Evolutionary conservation across 2,888 invertebrate genomes (phyloP).

Genomic region (Brachypalpus laphriformis): DNA sequence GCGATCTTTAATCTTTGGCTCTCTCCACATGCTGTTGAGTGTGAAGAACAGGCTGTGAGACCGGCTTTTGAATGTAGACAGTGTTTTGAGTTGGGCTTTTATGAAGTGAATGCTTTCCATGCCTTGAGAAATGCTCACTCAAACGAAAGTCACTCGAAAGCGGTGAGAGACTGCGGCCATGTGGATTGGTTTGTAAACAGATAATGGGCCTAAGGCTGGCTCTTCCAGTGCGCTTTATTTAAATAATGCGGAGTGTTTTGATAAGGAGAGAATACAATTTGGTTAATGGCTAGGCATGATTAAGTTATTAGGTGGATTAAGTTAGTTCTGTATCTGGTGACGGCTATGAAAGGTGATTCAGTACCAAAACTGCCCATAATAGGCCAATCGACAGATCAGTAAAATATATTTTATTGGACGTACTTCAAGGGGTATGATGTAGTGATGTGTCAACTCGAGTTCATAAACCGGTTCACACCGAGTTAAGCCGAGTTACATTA

Average conservation of each 20-base stretch:
- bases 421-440: too few relatives aligned
- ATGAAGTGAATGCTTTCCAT: not conserved
- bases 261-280: not conserved
- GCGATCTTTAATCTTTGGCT: constrained; percentile 62
- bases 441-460: too few relatives aligned
- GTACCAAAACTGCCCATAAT: too few relatives aligned
- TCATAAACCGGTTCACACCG: too few relatives aligned
- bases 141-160: constrained; percentile 34
- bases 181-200: not conserved
- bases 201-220: not conserved
- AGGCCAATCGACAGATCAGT: too few relatives aligned
- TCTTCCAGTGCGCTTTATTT: not conserved
- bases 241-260: not conserved
- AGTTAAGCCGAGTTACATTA: too few relatives aligned
- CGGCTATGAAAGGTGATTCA: too few relatives aligned
- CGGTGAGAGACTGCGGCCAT: constrained; percentile 4
- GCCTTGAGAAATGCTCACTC: constrained; percentile 1
- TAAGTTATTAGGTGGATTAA: not conserved
- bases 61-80: constrained; percentile 56
- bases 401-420: too few relatives aligned
- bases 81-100: constrained; percentile 39
- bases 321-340: not conserved
- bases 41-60: constrained; percentile 22
- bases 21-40: constrained; percentile 40
- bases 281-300: not conserved